Percentiles rank a stretch among this genome's conserved stretches.
Evolutionary conservation across 2,888 invertebrate species (phyloP).

Genomic region (Troglohyphantes excavatus): DNA sequence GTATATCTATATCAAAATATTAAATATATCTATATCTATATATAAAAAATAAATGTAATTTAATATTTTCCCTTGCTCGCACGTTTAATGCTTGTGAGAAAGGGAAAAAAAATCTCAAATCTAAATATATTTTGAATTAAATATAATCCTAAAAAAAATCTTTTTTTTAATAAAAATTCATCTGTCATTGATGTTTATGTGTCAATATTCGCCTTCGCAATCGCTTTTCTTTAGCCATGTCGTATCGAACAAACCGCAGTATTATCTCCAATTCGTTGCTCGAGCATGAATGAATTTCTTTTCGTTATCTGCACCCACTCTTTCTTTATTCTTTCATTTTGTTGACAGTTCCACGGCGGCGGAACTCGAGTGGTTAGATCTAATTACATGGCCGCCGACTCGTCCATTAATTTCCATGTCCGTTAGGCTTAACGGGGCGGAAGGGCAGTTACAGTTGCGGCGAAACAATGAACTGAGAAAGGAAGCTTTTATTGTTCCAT

Average conservation of each 20-base stretch:
- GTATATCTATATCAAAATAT: too few relatives aligned
- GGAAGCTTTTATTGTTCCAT: neutral
- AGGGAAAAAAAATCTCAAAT: too few relatives aligned
- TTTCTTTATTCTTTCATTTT: conserved; percentile 16
- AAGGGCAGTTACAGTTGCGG: neutral
- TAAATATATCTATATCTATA: too few relatives aligned
- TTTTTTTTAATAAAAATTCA: too few relatives aligned
- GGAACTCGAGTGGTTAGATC: conserved; percentile 29
- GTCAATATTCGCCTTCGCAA: too few relatives aligned
- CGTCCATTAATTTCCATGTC: conserved; percentile 26
- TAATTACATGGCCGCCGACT: conserved; percentile 26
- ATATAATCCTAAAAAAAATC: too few relatives aligned
- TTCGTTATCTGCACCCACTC: conserved; percentile 75
- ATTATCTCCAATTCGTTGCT: neutral
- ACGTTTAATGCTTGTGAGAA: too few relatives aligned
- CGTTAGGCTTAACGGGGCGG: neutral
- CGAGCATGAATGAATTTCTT: conserved; percentile 40
- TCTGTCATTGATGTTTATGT: too few relatives aligned
- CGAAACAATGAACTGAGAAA: neutral
- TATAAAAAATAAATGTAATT: too few relatives aligned
- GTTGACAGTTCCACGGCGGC: conserved; percentile 23
- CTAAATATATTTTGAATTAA: too few relatives aligned
- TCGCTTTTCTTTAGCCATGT: too few relatives aligned
- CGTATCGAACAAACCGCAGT: neutral
- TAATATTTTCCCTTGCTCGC: too few relatives aligned